Evolutionary conservation across 2,888 invertebrate species (phyloP), one percentile per base, ranked within the genome.

Genomic region (Dicycla oo): DNA sequence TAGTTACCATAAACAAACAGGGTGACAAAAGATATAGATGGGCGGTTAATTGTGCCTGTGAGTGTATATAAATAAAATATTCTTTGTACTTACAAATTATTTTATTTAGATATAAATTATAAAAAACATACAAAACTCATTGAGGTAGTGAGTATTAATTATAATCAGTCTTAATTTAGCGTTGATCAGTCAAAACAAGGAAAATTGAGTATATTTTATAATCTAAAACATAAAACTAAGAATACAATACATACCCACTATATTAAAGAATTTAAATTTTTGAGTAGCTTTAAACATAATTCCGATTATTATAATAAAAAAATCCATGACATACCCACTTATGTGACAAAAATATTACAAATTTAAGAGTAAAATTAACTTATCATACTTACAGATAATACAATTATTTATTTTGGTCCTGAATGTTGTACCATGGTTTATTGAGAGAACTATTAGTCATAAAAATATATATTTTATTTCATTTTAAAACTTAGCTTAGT

Each of bases 71-170:
- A 75, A 70, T 34, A 49, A 75, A 80, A 63, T 30, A 20, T 34
- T 40, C 1, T 40, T 11, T 45, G 5, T 66, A 54, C 49, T 57
- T 81, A 68, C 20, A 66, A 68, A 60, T 34, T 1, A 60, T 38
- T 79, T 58, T 80, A 81, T 73, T 80, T 4, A 63, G 34, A 60
- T 66, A 66, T 81, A 68, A 74, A 76, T 79, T 65, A 74, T 51
- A 60, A 60, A n/a, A 60, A 66, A 60, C 57, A 69, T 80, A 71
- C 51, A 75, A 66, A 81, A 82, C 20, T 71, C 26, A 68, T 75
- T 79, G 80, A 86, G 83, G 84, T 82, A 81, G 61, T 74, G 83
- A 87, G 86, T 86, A 85, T 87, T 83, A 79, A 7, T 85, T 80
- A 76, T 69, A 79, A 72, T 87, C 86, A 87, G 86, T 87, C 86